Evolutionary conservation across 2,797 vertebrate species (phyloP).

Genomic region (Malurus splendens): DNA sequence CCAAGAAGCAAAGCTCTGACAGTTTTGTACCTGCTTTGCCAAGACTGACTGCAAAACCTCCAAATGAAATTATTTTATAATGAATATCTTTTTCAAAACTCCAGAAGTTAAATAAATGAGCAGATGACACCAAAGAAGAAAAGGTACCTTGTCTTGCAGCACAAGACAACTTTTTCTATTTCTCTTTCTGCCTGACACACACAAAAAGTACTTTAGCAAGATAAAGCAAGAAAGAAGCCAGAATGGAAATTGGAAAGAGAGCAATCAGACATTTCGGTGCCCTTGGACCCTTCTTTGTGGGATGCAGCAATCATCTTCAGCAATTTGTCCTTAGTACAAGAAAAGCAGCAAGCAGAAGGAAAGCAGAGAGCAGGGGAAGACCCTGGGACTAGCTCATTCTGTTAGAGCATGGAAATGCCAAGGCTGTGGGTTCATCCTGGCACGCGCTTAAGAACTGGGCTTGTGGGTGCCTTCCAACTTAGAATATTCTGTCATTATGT

Average conservation of each 20-base stretch:
- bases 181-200: background rate
- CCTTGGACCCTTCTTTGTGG: background rate
- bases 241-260: background rate
- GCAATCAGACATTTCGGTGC: background rate
- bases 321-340: background rate
- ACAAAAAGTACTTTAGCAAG: background rate
- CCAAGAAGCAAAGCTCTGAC: background rate
- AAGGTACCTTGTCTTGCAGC: background rate
- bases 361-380: background rate
- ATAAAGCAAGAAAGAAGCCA: background rate
- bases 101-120: background rate
- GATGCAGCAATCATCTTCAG: background rate
- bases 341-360: background rate
- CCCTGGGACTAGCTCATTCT: background rate
- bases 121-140: background rate
- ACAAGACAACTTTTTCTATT: background rate
- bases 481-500: background rate
- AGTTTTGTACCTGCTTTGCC: background rate
- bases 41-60: conserved; percentile 1
- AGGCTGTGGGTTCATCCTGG: background rate
- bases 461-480: background rate
- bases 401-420: background rate
- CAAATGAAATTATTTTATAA: background rate
- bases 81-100: background rate
- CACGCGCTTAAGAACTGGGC: too few species aligned